Evolutionary conservation across 2,113 vertebrate species (phyloP).

Genomic region (Pachycephala philippinensis): DNA sequence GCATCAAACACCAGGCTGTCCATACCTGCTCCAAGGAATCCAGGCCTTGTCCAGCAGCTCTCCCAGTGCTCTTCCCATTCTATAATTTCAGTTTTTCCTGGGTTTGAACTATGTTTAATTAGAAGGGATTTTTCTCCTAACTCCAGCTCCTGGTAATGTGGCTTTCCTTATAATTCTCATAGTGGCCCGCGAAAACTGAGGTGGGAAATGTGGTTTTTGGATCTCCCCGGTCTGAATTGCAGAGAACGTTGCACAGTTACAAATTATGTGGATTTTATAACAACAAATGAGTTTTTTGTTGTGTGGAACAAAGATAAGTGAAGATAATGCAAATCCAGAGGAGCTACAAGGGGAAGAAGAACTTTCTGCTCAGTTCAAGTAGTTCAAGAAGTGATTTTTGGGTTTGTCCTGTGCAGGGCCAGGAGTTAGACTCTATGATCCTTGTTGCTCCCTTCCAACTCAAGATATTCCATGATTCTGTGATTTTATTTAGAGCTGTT

Average conservation of each 20-base stretch:
- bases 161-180: not conserved
- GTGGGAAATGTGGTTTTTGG: not conserved
- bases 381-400: not conserved
- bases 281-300: rapidly evolving
- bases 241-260: not conserved
- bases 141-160: not conserved
- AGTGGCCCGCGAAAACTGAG: not conserved
- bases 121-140: not conserved
- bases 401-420: not conserved
- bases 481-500: not conserved
- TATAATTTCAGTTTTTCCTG: not conserved
- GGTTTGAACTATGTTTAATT: not conserved
- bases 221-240: too few relatives aligned
- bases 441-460: not conserved
- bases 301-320: rapidly evolving
- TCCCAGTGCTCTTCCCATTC: not conserved
- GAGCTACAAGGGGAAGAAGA: not conserved
- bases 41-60: not conserved
- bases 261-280: not conserved
- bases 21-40: not conserved
- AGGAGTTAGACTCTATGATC: not conserved
- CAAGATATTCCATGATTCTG: not conserved
- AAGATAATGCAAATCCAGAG: not conserved
- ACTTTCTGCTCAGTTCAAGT: not conserved
- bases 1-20: not conserved